phyloP scores from a whole-genome alignment of 1,140 invertebrate genomes.

The Hermetia illucens region DNA sequence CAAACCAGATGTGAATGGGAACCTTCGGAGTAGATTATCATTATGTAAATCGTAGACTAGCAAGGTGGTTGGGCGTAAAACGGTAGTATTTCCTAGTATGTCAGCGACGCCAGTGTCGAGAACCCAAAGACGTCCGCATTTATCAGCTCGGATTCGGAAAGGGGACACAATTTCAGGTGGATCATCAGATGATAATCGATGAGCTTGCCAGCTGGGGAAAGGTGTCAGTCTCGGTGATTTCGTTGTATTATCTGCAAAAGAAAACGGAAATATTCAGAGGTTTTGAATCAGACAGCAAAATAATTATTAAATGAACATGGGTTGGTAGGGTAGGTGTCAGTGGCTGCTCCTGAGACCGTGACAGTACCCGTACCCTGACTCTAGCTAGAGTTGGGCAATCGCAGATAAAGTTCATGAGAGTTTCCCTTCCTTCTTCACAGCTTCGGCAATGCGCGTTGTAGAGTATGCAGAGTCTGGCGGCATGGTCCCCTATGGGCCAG shows the following conservation, averaged over 20 bases:
- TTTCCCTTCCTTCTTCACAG: too few relatives aligned
- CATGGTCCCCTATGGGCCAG: too few relatives aligned
- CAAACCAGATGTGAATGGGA: slow-evolving; percentile 43
- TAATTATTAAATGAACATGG: too few relatives aligned
- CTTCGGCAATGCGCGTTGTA: too few relatives aligned
- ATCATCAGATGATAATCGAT: slow-evolving; percentile 33
- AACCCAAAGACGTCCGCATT: slow-evolving; percentile 60
- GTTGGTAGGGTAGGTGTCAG: too few relatives aligned
- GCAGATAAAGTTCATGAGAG: too few relatives aligned
- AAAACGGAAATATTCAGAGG: background rate
- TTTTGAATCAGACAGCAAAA: background rate
- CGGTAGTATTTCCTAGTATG: slow-evolving; percentile 37
- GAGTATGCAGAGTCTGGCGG: too few relatives aligned
- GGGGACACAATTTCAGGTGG: slow-evolving; percentile 56
- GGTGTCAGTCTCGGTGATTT: slow-evolving; percentile 52
- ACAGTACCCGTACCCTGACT: too few relatives aligned
- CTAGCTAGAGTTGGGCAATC: too few relatives aligned
- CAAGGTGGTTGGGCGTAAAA: slow-evolving; percentile 39
- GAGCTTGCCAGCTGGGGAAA: slow-evolving; percentile 59
- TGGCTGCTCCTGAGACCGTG: too few relatives aligned
- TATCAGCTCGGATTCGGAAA: slow-evolving; percentile 54
- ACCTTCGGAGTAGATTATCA: slow-evolving; percentile 48
- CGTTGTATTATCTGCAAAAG: slow-evolving; percentile 42
- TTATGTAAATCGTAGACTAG: slow-evolving; percentile 57
- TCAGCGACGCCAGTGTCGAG: slow-evolving; percentile 55